Evolutionary conservation across 30 jellyfish, hydroid and myxozoan species (phyloP).

Genomic region (Catostylus mosaicus): DNA sequence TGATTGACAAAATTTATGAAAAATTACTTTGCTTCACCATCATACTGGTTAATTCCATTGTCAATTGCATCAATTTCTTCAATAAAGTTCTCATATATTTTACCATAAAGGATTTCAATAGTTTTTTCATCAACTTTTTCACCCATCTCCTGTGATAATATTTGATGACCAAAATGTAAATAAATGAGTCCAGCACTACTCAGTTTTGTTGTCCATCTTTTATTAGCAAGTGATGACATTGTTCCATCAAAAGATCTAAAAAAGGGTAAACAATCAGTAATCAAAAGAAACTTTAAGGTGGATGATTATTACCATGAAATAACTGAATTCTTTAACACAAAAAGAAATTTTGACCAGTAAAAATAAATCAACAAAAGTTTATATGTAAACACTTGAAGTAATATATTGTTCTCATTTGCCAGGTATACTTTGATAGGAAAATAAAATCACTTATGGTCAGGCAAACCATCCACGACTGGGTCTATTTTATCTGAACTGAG

Average conservation of each 20-base stretch:
- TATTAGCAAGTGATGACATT: slow-evolving; percentile 76
- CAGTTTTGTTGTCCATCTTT: slow-evolving; percentile 82
- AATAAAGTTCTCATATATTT: slow-evolving; percentile 82
- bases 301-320: no score
- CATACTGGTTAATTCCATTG: slow-evolving; percentile 91
- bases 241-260: slow-evolving; percentile 90
- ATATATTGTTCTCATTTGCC: no score
- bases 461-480: no score
- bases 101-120: slow-evolving; percentile 54
- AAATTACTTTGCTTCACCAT: slow-evolving; percentile 86
- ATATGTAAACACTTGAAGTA: no score
- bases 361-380: no score
- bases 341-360: no score
- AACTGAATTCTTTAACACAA: no score
- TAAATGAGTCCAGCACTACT: slow-evolving; percentile 99
- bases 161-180: slow-evolving; percentile 86
- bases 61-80: slow-evolving; percentile 96
- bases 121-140: slow-evolving; percentile 27
- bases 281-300: no score
- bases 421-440: no score
- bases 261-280: no score
- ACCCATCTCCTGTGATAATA: slow-evolving; percentile 57
- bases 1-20: not conserved
- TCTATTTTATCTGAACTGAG: no score
- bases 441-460: no score